Evolutionary conservation across 2,113 vertebrate genomes (phyloP), one percentile per base, ranked within the genome.

Genomic region (Uria lomvia): DNA sequence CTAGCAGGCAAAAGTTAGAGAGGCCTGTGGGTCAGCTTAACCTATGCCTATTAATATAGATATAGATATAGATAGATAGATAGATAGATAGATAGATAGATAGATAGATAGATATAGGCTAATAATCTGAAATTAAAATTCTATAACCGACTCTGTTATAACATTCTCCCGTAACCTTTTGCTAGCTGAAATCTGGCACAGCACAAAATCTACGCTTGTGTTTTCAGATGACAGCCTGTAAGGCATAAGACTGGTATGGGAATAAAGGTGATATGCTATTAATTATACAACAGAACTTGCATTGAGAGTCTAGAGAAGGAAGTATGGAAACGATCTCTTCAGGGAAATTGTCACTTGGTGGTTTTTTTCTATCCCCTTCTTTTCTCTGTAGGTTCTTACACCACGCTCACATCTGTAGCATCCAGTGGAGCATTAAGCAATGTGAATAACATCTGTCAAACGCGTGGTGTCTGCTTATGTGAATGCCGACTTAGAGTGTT

Each of bases 391-490:
- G 45, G 63, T 93, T 96, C 90, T 90, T 83, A 66, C 20, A 77
- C 58, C 90, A 80, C 0, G 0, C 52, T 96, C 47, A 77, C 90
- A 95, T 92, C 96, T 96, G 93, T 90, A 90, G 50, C 79, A 92
- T 63, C 71, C 91, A 93, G 90, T 74, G 45, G 88, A 96, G 92
- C 93, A 94, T 90, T 93, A 95, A 96, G 95, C 71, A 94, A 90
- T 86, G 92, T 90, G 94, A 96, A 59, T 86, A 97, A 96, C 94
- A 93, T 94, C 93, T 96, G 94, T 96, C 96, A 96, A 92, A 94
- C 1, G 29, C 80, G 67, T 77, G 90, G 81, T 92, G 59, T 86
- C 90, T 97, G 93, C 96, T 58, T 92, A 58, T 96, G 88, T 79
- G 92, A 88, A 88, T 88, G 74, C 92, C 75, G 89, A 91, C 90